Base-by-base conservation (phyloP, 2,888 invertebrate genomes). In the Pristionchus entomophagus region DNA sequence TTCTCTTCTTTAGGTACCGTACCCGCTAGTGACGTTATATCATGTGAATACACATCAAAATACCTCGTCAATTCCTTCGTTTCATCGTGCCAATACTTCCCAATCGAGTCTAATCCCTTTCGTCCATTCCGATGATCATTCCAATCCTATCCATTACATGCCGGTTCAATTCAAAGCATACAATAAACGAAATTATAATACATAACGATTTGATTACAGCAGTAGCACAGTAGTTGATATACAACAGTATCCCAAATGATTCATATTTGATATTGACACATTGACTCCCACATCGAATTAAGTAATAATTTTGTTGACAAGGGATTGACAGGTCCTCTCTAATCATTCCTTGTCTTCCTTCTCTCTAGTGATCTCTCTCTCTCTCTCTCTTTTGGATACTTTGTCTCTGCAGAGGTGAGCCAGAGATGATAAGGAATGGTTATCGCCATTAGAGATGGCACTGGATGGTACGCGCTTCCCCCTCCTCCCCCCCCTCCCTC, bases 361-460 rank as follows among this genome's bases (percentile, higher is more conserved):
- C 65, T 69, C 65, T 35, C 65, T n/a, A n/a, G n/a, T n/a, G n/a
- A n/a, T n/a, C n/a, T 38, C 26, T 26, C 51, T 17, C 59, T 8
- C 29, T 69, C 65, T 35, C 32, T 69, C 35, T 22, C 38, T 69
- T 38, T 35, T 69, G 65, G 65, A 69, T 69, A 69, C 65, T 69
- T 69, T 69, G 65, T 69, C 65, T 69, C 65, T 69, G 65, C 65
- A 69, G 65, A 38, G 65, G 29, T 59, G 65, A 38, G 65, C n/a
- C n/a, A n/a, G 22, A 38, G 38, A 29, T 35, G 65, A 38, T 35
- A 69, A 69, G 65, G 29, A 38, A 22, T 69, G 65, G 65, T 69
- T 69, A 69, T 69, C 65, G 22, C 35, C 38, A 38, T 69, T 38
- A 38, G 32, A 38, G 32, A 29, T 38, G 65, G 65, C 38, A 69